These are phyloP conservation scores for Acrobasis consociella DNA, from an alignment of 2,888 invertebrate species.

Conservation along the genomic window DNA sequence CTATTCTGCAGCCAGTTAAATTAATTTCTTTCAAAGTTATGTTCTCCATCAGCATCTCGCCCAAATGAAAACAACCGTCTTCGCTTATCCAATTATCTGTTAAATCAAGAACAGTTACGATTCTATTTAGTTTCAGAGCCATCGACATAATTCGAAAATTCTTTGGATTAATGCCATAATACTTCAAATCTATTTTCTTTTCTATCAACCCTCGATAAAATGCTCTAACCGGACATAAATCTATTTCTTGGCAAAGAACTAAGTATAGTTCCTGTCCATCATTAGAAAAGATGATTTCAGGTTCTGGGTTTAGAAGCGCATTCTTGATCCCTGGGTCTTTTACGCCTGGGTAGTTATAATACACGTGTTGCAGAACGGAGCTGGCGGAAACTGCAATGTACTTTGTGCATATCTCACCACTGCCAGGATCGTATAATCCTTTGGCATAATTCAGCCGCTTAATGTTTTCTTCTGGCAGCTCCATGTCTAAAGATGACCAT, in stretches of 20 bases:
- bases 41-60: conserved; percentile 43
- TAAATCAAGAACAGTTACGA: conserved; percentile 42
- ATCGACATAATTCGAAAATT: conserved; percentile 38
- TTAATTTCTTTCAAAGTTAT: conserved; percentile 39
- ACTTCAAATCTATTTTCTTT: conserved; percentile 42
- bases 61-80: conserved; percentile 48
- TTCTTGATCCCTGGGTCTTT: conserved; percentile 48
- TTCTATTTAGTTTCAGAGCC: conserved; percentile 38
- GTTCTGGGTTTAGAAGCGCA: conserved; percentile 44
- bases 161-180: conserved; percentile 20
- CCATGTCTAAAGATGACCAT: conserved; percentile 40
- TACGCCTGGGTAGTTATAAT: conserved; percentile 48
- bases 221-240: conserved; percentile 39
- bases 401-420: conserved; percentile 53
- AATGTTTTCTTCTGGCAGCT: conserved; percentile 30
- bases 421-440: conserved; percentile 50
- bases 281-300: conserved; percentile 40
- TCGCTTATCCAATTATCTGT: conserved; percentile 46
- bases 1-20: conserved; percentile 46
- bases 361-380: conserved; percentile 43
- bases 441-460: conserved; percentile 40
- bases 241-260: conserved; percentile 45
- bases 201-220: conserved; percentile 46
- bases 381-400: conserved; percentile 52
- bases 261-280: conserved; percentile 56